Percentiles rank a stretch among this genome's conserved stretches.
Conservation (phyloP, 2,888 invertebrate genomes). For the Polydesmus complanatus region DNA sequence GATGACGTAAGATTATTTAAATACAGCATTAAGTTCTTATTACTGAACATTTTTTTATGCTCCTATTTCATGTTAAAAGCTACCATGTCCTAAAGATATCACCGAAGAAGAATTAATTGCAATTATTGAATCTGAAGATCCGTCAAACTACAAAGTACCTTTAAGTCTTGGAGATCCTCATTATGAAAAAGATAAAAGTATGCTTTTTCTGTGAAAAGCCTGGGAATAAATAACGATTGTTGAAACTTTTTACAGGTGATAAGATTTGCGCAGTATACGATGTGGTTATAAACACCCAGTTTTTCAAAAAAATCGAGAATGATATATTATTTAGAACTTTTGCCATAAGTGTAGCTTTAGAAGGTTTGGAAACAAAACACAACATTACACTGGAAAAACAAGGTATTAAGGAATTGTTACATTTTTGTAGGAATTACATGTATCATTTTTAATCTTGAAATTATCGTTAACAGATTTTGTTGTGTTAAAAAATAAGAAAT, state of each 20-base stretch:
- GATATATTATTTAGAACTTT: constrained; percentile 61
- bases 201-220: not conserved
- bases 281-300: constrained; percentile 63
- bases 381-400: constrained; percentile 51
- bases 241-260: constrained; percentile 38
- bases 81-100: constrained; percentile 29
- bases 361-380: constrained; percentile 65
- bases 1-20: not conserved
- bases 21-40: too few relatives aligned
- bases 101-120: constrained; percentile 47
- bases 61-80: constrained; percentile 16
- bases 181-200: constrained; percentile 58
- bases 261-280: constrained; percentile 61
- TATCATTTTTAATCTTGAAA: constrained; percentile 31
- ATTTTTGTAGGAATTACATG: constrained; percentile 29
- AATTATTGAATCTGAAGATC: constrained; percentile 52
- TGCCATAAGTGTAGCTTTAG: constrained; percentile 61
- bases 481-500: constrained; percentile 32
- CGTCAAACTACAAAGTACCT: constrained; percentile 61
- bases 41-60: not conserved
- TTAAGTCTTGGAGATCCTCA: constrained; percentile 80
- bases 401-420: constrained; percentile 8
- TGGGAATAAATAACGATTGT: not conserved
- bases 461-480: constrained; percentile 28
- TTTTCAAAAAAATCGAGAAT: constrained; percentile 57